These are phyloP conservation scores for Numenius arquata DNA, from an alignment of 2,113 vertebrate genomes.

Conservation along the genomic window DNA sequence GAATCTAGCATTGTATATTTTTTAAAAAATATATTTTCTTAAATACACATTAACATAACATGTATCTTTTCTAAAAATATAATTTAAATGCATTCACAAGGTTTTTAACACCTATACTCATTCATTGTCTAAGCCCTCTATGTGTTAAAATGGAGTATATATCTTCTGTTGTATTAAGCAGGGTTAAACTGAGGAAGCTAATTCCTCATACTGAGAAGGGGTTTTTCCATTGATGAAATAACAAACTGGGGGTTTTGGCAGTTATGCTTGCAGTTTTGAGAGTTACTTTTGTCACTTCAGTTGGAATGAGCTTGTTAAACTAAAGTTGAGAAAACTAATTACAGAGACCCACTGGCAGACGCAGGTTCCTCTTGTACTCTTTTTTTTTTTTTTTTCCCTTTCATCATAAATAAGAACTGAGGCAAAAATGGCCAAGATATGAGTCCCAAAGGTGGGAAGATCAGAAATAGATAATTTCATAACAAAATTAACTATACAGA, in stretches of 20 bases:
- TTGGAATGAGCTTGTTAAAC: neutral
- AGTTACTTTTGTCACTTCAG: neutral
- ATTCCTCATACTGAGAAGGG: neutral
- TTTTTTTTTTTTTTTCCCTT: neutral
- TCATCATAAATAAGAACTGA: neutral
- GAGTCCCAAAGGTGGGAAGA: neutral
- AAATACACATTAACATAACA: too few relatives aligned
- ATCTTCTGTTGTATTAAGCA: neutral
- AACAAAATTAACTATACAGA: neutral
- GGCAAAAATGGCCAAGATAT: neutral
- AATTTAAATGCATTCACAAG: neutral
- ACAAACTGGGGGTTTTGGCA: neutral
- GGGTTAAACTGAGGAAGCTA: neutral
- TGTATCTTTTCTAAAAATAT: neutral
- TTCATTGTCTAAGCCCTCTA: neutral
- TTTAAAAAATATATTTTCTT: neutral
- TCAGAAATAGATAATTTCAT: neutral
- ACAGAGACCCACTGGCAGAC: neutral
- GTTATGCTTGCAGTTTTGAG: neutral
- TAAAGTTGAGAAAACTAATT: neutral
- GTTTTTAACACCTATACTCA: neutral
- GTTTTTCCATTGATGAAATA: neutral
- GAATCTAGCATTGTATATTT: neutral
- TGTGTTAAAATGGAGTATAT: neutral
- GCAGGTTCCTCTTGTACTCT: neutral